Evolutionary conservation across 2,797 vertebrate genomes (phyloP), one percentile per base, ranked within the genome.

Genomic region (Anguilla anguilla): DNA sequence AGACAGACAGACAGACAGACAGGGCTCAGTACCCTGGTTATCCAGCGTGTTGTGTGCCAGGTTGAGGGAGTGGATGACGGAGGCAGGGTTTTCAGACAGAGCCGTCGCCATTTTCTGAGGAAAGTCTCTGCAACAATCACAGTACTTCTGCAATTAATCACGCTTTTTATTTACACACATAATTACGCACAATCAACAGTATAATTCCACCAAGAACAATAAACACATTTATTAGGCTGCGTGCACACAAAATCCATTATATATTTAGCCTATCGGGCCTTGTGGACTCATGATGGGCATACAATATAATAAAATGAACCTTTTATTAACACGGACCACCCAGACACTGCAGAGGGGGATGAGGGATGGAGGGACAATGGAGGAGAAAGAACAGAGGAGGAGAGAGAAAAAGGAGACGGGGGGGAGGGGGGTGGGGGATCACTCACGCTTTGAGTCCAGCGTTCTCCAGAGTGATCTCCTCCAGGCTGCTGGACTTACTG

Each of bases 381-480:
- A 46, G 7, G 81, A 72, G 79, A 79, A 89, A 87, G 85, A 22
- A 67, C 28, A 46, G 22, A 22, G 59, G 59, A 61, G 19, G 59
- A 19, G 15, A 61, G 59, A 51, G 10, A 51, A 7, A n/a, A 6
- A 17, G 53, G 86, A 82, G 84, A 19, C 72, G 3, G 69, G 49
- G n/a, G 22, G 31, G 39, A 3, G 2, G 69, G 49, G n/a, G 22
- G 31, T n/a, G 3, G 19, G 11, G n/a, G 9, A 13, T 25, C 19
- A 93, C 97, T 95, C 95, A 98, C 98, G 96, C 96, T 95, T 97
- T 98, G 88, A 98, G 97, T 77, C 97, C 97, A 0, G 96, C 95
- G 0, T 98, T 98, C 95, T 98, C 97, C 96, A 98, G 94, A 46
- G 97, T 97, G 92, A 98, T 93, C 93, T 98, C 98, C 94, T 98